These are phyloP conservation scores for Caenorhabditis plicata DNA, from an alignment of 2,888 invertebrate species.

Conservation along the genomic window DNA sequence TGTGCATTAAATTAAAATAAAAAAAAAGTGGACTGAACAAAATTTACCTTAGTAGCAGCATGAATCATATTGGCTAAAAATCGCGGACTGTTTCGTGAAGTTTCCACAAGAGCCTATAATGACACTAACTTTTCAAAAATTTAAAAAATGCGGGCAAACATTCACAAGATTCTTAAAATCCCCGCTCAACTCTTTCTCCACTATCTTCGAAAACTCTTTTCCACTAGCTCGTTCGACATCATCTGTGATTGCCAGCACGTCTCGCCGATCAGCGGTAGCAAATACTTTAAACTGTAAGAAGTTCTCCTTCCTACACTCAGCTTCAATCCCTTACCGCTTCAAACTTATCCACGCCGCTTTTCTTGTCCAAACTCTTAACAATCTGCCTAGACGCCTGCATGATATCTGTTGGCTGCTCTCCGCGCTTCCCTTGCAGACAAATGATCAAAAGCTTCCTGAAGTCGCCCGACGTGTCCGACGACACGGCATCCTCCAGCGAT, in stretches of 20 bases:
- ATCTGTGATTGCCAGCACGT: slow-evolving; percentile 21
- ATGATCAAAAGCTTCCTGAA: slow-evolving; percentile 72
- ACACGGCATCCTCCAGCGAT: slow-evolving; percentile 42
- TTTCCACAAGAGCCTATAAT: slow-evolving; percentile 14
- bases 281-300: slow-evolving; percentile 19
- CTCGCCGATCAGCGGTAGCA: slow-evolving; percentile 10
- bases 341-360: slow-evolving; percentile 40
- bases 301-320: slow-evolving; percentile 2
- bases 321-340: slow-evolving; percentile 40
- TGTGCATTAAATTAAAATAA: not conserved
- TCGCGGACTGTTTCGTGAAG: slow-evolving; percentile 31
- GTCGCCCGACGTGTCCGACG: slow-evolving; percentile 85
- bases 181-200: slow-evolving; percentile 60
- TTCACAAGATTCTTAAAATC: slow-evolving; percentile 34
- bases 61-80: slow-evolving; percentile 60
- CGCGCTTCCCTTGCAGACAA: slow-evolving; percentile 58
- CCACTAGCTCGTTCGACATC: slow-evolving; percentile 40
- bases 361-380: slow-evolving; percentile 34
- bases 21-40: no score
- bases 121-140: no score
- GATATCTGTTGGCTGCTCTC: not conserved
- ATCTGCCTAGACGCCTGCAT: no score
- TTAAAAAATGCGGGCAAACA: not conserved
- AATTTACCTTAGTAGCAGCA: slow-evolving; percentile 54
- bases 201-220: slow-evolving; percentile 38